A percentile compares a stretch with the other conserved stretches of the same genome.
These are phyloP conservation scores for Catagonus wagneri DNA, from an alignment of 2,113 vertebrate species.

Conservation along the genomic window DNA sequence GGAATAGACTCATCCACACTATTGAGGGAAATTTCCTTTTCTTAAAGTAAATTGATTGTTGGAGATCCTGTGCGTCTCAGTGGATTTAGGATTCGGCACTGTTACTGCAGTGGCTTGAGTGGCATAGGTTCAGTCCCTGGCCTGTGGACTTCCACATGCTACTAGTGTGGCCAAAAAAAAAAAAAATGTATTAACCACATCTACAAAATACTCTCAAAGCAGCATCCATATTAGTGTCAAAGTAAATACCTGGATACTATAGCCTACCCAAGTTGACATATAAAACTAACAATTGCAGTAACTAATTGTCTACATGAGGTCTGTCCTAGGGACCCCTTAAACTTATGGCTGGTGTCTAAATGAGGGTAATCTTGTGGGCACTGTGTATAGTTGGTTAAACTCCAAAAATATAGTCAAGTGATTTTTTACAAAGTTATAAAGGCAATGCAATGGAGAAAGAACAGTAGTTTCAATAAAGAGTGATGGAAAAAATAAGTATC, in stretches of 20 bases:
- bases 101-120: no score
- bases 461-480: neutral
- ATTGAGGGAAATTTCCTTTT: neutral
- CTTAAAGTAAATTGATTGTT: neutral
- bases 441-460: neutral
- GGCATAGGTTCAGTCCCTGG: no score
- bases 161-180: no score
- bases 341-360: neutral
- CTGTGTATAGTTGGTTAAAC: neutral
- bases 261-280: neutral
- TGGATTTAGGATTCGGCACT: no score
- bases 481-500: neutral
- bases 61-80: no score
- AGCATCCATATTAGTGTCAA: neutral
- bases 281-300: neutral
- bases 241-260: neutral
- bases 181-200: neutral
- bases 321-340: neutral
- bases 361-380: neutral
- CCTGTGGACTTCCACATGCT: no score
- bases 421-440: constrained; percentile 5
- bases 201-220: neutral
- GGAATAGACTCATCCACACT: neutral
- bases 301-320: neutral
- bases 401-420: neutral